A percentile compares a stretch with the other conserved stretches of the same genome.
Conservation (phyloP, 2,888 invertebrate species). For the Aporophyla nigra region DNA sequence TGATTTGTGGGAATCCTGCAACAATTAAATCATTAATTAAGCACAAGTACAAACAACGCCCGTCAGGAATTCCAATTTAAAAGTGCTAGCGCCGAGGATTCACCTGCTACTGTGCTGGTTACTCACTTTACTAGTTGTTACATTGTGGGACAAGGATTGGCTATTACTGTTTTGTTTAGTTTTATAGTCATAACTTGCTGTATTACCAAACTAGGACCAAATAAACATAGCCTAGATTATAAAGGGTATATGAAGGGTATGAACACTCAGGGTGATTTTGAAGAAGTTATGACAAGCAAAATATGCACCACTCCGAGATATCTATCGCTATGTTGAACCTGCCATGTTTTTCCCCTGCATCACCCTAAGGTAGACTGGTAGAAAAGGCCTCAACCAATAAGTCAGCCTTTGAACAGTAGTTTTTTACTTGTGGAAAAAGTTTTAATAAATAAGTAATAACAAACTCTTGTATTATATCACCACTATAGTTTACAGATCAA, state of each 20-base stretch:
- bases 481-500: background rate
- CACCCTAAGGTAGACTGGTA: too few relatives aligned
- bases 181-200: background rate
- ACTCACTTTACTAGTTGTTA: conserved; percentile 9
- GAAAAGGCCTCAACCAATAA: too few relatives aligned
- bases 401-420: too few relatives aligned
- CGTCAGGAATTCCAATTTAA: conserved; percentile 64
- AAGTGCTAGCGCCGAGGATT: conserved; percentile 44
- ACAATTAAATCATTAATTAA: conserved; percentile 81
- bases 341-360: too few relatives aligned
- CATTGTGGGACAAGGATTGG: conserved; percentile 7
- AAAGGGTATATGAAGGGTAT: background rate
- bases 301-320: too few relatives aligned
- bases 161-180: conserved; percentile 24
- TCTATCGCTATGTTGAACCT: too few relatives aligned
- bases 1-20: conserved; percentile 92
- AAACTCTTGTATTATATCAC: background rate
- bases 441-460: background rate
- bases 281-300: background rate
- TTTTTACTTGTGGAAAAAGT: too few relatives aligned
- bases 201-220: too few relatives aligned
- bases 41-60: conserved; percentile 75
- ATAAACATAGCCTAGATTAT: too few relatives aligned
- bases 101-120: conserved; percentile 5
- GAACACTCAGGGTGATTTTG: too few relatives aligned